Base-by-base conservation (phyloP, 35 echinoderm and acorn worm genomes). In the Amphiura filiformis region DNA sequence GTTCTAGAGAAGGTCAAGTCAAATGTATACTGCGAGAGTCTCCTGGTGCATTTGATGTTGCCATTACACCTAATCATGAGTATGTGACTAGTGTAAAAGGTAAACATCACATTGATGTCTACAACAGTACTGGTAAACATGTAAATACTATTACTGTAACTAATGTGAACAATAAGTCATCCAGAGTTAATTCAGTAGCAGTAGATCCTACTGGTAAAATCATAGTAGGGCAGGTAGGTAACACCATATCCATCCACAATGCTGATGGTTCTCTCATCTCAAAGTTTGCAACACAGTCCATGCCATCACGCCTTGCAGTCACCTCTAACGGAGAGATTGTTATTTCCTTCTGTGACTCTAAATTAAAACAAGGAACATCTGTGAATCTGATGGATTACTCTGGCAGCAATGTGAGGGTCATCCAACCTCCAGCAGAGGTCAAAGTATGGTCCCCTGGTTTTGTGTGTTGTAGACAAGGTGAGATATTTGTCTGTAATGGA, bases 181-280 rank as follows among this genome's bases (percentile, higher is more conserved):
- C 61, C 28, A 70, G 3, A 2, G 3, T 30, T 26, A 70, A 70
- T 70, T 11, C 11, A 70, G 26, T 70, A 26, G 26, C 61, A 26
- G 26, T 70, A 70, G 61, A 70, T 70, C 26, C 61, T 15, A 30
- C 7, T 1, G 28, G 26, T 70, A 30, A n/a, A 23, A 70, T 70
- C 4, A n/a, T 70, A 70, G 61, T 70, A 70, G 61, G 61, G 15
- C 61, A 70, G 26, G 61, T 70, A 4, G 11, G 28, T 15, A 70
- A 70, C 61, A 70, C 61, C 61, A n/a, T 70, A 70, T 70, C 61
- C 61, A 70, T 70, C 61, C 61, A 70, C 61, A 70, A 70, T 70
- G 26, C 61, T 4, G 26, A 70, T 3, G 61, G 61, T 4, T 70
- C 61, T 70, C 61, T 70, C 3, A 70, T 70, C 61, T 70, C 61